Percentiles rank a stretch among this genome's conserved stretches.
These are phyloP conservation scores for Drosophila melanica DNA, from an alignment of 1,140 invertebrate genomes.

Conservation along the genomic window DNA sequence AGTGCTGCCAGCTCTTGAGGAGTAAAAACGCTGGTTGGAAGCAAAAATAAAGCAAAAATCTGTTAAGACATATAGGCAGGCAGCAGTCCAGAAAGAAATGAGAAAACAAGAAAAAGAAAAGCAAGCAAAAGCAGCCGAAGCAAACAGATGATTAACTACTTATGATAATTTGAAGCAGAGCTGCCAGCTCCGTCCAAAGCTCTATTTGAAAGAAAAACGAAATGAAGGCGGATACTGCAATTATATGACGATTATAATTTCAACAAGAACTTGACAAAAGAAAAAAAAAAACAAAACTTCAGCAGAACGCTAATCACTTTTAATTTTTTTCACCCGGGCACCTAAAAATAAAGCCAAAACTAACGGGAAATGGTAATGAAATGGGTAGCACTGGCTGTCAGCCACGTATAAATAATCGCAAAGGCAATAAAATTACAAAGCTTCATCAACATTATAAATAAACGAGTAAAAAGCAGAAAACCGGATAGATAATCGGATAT, in stretches of 20 bases:
- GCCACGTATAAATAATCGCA: neutral
- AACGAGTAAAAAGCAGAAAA: neutral
- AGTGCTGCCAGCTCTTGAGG: constrained; percentile 21
- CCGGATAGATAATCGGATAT: constrained; percentile 15
- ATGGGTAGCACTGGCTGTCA: neutral
- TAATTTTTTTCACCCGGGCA: neutral
- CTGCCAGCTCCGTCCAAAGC: neutral
- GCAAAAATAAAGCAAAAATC: neutral
- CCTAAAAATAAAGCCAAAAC: neutral
- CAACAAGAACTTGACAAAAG: neutral
- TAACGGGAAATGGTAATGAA: neutral
- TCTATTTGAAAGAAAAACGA: neutral
- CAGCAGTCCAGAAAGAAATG: neutral
- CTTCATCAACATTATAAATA: neutral
- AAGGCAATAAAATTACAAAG: neutral
- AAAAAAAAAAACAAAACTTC: too few species aligned
- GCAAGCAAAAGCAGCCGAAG: neutral
- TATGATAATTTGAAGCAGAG: constrained; percentile 5
- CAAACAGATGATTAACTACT: constrained; percentile 17
- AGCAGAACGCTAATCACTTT: neutral
- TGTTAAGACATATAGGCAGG: constrained; percentile 6
- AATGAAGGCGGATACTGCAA: neutral
- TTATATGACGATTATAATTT: neutral
- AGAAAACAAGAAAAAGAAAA: too few species aligned
- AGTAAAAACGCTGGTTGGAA: constrained; percentile 6